Percentiles rank a stretch among this genome's conserved stretches.
Evolutionary conservation across 1,140 invertebrate species (phyloP).

Genomic region (Chionoecetes opilio): DNA sequence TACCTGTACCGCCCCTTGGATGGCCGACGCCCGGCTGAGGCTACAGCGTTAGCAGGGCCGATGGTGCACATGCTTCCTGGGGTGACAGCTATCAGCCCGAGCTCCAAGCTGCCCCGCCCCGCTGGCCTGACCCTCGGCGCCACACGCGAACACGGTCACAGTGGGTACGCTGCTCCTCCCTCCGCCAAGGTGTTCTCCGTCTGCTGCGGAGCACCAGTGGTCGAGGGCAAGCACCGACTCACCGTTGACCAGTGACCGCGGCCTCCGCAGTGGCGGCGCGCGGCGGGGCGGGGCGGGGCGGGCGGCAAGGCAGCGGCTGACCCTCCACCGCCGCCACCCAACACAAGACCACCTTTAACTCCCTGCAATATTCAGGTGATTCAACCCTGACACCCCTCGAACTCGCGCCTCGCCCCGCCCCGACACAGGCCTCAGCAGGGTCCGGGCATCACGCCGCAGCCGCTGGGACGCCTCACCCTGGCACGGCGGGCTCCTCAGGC

Average conservation of each 20-base stretch:
- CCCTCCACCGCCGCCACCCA: not conserved
- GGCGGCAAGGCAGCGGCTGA: not conserved
- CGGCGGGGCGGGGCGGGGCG: not conserved
- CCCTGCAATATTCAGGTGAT: slow-evolving; percentile 46
- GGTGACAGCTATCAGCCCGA: not conserved
- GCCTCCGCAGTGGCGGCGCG: slow-evolving; percentile 6
- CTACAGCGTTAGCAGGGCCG: not conserved
- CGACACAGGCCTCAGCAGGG: not conserved
- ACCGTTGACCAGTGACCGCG: not conserved
- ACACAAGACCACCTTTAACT: slow-evolving; percentile 64
- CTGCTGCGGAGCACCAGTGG: not conserved
- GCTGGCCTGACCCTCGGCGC: not conserved
- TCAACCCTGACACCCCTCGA: slow-evolving; percentile 33
- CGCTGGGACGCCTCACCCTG: not conserved
- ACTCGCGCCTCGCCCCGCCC: not conserved
- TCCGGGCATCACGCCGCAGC: not conserved
- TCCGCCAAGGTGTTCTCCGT: not conserved
- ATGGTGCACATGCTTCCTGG: too few species aligned
- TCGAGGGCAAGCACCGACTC: not conserved
- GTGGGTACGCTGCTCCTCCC: not conserved
- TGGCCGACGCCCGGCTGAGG: not conserved
- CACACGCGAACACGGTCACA: not conserved
- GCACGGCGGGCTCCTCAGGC: not conserved
- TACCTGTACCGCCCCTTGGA: not conserved
- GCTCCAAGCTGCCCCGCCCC: not conserved